phyloP scores from a whole-genome alignment of 2,888 invertebrate species.

The Gasteruption jaculator region DNA sequence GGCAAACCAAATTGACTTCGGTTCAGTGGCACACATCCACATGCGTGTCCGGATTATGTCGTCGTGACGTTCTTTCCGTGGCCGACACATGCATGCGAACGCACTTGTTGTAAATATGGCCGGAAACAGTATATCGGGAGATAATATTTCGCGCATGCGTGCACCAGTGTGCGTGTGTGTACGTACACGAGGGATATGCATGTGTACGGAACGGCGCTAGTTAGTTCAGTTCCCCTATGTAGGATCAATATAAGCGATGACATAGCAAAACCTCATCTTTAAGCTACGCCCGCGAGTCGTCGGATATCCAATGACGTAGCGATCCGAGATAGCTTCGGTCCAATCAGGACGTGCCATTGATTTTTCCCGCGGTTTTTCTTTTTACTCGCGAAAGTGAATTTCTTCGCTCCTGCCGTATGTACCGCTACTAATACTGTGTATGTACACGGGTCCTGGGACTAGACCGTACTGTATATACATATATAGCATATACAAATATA shows the following conservation, averaged over 20 bases:
- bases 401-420: too few species aligned
- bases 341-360: conserved; percentile 42
- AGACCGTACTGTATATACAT: too few species aligned
- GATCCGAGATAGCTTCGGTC: conserved; percentile 26
- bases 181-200: conserved; percentile 4
- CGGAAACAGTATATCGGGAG: conserved; percentile 7
- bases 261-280: conserved; percentile 51
- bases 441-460: too few species aligned
- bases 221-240: conserved; percentile 24
- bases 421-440: too few species aligned
- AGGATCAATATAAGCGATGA: conserved; percentile 52
- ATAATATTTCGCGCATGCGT: not conserved
- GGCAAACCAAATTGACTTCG: too few species aligned
- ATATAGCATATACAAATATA: too few species aligned
- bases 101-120: conserved; percentile 12
- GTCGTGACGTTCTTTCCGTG: conserved; percentile 7
- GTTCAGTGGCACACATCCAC: too few species aligned
- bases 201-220: conserved; percentile 16
- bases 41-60: too few species aligned
- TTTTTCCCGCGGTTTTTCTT: conserved; percentile 39
- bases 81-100: conserved; percentile 15
- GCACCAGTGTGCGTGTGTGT: conserved; percentile 9
- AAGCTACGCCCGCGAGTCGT: conserved; percentile 41
- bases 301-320: conserved; percentile 34
- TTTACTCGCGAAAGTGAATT: conserved; percentile 43